Evolutionary conservation across 2,797 vertebrate genomes (phyloP).

Genomic region (Helostoma temminkii): DNA sequence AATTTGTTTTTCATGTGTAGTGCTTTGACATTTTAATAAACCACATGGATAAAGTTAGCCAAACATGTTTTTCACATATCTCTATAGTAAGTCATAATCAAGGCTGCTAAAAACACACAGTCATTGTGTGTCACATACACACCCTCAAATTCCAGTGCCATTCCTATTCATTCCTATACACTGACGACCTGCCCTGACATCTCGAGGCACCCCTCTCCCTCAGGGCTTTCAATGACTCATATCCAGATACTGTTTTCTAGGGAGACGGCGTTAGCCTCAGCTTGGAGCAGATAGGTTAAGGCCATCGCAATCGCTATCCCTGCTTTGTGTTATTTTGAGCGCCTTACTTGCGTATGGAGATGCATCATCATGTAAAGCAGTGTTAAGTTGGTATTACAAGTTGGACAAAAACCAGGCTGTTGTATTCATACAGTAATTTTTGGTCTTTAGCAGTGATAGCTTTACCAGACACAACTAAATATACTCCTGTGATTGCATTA

Average conservation of each 20-base stretch:
- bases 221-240: conserved; percentile 52
- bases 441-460: conserved; percentile 3
- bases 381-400: conserved; percentile 7
- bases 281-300: conserved; percentile 29
- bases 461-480: conserved; percentile 42
- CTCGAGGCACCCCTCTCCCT: conserved; percentile 31
- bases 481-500: conserved; percentile 7
- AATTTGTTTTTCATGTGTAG: background rate
- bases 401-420: conserved; percentile 10
- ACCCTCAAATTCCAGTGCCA: conserved; percentile 22
- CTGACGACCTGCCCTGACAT: conserved; percentile 18
- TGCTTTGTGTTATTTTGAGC: conserved; percentile 57
- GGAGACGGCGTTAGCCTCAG: conserved; percentile 30
- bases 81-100: conserved; percentile 4
- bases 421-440: background rate
- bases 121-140: conserved; percentile 37
- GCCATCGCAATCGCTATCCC: conserved; percentile 19
- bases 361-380: conserved; percentile 39
- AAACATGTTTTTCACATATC: conserved; percentile 9
- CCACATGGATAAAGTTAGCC: conserved; percentile 1
- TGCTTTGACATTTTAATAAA: background rate
- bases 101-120: conserved; percentile 20
- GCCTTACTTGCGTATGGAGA: conserved; percentile 36
- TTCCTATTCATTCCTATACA: conserved; percentile 7
- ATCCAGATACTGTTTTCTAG: conserved; percentile 22